Base-by-base conservation (phyloP, 2,113 vertebrate species). In the Bos indicus region DNA sequence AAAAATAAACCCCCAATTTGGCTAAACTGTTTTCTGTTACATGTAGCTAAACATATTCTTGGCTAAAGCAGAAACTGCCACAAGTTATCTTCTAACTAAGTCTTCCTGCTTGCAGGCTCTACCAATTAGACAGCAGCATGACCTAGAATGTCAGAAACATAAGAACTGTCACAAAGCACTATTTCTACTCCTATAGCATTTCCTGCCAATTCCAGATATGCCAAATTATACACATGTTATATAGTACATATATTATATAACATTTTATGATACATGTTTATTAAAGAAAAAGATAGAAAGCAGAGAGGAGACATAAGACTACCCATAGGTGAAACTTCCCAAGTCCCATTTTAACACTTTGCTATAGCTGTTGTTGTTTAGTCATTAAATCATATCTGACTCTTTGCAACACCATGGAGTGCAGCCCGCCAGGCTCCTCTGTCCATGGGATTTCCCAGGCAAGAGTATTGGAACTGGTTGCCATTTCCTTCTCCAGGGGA, bases 301-400 rank as follows among this genome's bases (percentile, higher is more conserved):
- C 56, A 60, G 13, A 95, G 43, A 88, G 74, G 25, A 84, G 12
- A 85, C 74, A 88, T 74, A 95, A 78, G 33, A 81, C 62, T 91
- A 85, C 30, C 21, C 40, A 78, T n/a, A n/a, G 54, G 54, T 89
- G 80, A 86, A 67, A 77, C 67, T 93, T 85, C 71, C 60, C 51
- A 94, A 88, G 80, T 97, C 30, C 43, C 67, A 84, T 87, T 97
- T 64, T 92, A 96, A 92, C 25, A 78, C 54, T 87, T 97, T 90
- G 15, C 94, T 86, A 67, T 51, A 64, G 77, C 81, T 43, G 36
- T 25, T 74, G 36, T 74, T 74, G 71, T 43, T 77, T 14, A 7
- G 40, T 43, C 23, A 77, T 40, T 43, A 77, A 77, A 43, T 26
- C 71, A 77, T 77, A 43, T 77, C 71, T 77, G 40, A 77, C 71